Percentiles rank a stretch among this genome's conserved stretches.
These are phyloP conservation scores for Lycorma delicatula DNA, from an alignment of 1,140 invertebrate species.

Conservation along the genomic window DNA sequence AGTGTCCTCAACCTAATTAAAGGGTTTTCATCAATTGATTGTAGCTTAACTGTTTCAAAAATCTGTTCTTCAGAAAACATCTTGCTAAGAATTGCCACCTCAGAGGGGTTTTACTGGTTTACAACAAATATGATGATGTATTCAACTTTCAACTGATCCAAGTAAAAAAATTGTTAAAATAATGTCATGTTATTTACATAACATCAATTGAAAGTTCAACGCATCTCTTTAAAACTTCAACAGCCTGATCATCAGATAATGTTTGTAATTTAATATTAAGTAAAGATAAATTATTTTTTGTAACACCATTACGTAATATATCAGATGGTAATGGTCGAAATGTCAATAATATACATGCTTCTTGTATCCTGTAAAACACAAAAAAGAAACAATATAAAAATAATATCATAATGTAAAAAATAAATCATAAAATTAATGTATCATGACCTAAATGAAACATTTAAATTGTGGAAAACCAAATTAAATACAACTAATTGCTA, in stretches of 20 bases:
- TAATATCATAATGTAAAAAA: not conserved
- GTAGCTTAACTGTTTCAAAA: too few relatives aligned
- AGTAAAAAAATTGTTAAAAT: too few relatives aligned
- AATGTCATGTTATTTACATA: too few relatives aligned
- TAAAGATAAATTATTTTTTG: slow-evolving; percentile 6
- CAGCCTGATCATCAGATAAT: slow-evolving; percentile 50
- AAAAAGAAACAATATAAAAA: slow-evolving; percentile 6
- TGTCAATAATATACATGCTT: slow-evolving; percentile 67
- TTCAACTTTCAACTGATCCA: too few relatives aligned
- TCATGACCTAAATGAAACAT: not conserved
- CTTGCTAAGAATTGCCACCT: too few relatives aligned
- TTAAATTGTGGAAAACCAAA: slow-evolving; percentile 17
- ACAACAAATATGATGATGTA: too few relatives aligned
- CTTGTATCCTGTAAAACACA: slow-evolving; percentile 56
- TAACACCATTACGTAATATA: not conserved
- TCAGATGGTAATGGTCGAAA: slow-evolving; percentile 34
- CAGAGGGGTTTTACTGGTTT: too few relatives aligned
- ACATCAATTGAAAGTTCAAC: slow-evolving; percentile 36
- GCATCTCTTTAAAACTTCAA: slow-evolving; percentile 64
- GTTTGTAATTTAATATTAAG: slow-evolving; percentile 5
- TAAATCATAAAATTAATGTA: not conserved
- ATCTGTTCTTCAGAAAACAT: too few relatives aligned
- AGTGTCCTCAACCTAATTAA: too few relatives aligned
- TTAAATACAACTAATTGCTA: slow-evolving; percentile 7
- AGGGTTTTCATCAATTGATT: too few relatives aligned